A percentile compares a stretch with the other conserved stretches of the same genome.
phyloP scores from a whole-genome alignment of 2,113 vertebrate species.

The Calidris pygmaea region DNA sequence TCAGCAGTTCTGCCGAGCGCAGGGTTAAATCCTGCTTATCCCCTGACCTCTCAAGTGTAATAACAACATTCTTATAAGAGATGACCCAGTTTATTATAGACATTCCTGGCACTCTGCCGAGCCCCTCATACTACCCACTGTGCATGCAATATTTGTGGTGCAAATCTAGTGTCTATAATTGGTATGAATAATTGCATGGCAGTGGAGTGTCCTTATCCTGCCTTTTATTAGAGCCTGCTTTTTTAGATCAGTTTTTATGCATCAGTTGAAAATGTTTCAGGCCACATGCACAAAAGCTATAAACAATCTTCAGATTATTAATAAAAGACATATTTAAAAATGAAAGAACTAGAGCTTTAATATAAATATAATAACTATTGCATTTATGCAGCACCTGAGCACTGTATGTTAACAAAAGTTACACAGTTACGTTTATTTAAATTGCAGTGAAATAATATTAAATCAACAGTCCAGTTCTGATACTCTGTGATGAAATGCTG shows the following conservation, averaged over 20 bases:
- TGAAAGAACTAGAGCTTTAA: background rate
- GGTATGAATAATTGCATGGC: slow-evolving; percentile 4
- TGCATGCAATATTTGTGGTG: slow-evolving; percentile 8
- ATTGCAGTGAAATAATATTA: background rate
- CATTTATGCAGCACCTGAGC: background rate
- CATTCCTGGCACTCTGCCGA: background rate
- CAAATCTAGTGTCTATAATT: slow-evolving; percentile 22
- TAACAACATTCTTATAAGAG: slow-evolving; percentile 23
- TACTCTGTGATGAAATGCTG: background rate
- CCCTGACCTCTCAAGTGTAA: slow-evolving; percentile 36
- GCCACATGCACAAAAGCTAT: background rate
- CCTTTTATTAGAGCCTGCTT: background rate
- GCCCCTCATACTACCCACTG: background rate
- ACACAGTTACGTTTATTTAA: background rate
- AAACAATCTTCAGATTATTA: background rate
- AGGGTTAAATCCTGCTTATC: slow-evolving; percentile 44
- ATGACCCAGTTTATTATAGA: slow-evolving; percentile 40
- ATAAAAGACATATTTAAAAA: background rate
- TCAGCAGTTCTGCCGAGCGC: background rate
- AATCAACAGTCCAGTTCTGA: background rate
- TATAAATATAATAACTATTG: background rate
- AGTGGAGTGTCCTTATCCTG: slow-evolving; percentile 2
- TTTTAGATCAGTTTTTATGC: background rate
- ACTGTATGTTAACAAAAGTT: background rate
- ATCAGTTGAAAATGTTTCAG: background rate